A percentile compares a stretch with the other conserved stretches of the same genome.
Evolutionary conservation across 1,140 invertebrate genomes (phyloP).

Genomic region (Drosophila mayri): DNA sequence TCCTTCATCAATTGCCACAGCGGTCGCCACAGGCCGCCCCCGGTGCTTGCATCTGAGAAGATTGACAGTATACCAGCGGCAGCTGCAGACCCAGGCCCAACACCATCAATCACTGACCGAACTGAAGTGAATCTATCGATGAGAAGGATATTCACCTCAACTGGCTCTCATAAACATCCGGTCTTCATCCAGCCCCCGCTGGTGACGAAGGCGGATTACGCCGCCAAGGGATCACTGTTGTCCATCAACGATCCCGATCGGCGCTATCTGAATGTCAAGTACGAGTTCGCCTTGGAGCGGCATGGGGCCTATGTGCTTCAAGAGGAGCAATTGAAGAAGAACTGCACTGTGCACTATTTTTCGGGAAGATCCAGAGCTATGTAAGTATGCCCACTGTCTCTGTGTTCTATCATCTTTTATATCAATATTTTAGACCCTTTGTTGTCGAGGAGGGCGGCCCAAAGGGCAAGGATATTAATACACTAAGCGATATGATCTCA

Average conservation of each 20-base stretch:
- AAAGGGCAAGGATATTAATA: neutral
- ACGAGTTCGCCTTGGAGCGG: conserved; percentile 53
- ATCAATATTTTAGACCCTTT: neutral
- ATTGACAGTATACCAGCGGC: neutral
- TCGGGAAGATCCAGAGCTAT: conserved; percentile 34
- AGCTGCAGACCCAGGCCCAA: neutral
- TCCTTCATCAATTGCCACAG: conserved; percentile 12
- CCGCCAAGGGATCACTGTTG: conserved; percentile 34
- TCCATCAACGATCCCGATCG: conserved; percentile 21
- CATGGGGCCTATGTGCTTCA: conserved; percentile 21
- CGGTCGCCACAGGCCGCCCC: conserved; percentile 3
- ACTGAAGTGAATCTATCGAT: conserved; percentile 9
- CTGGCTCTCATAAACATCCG: conserved; percentile 29
- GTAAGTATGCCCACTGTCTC: neutral
- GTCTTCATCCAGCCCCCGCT: conserved; percentile 34
- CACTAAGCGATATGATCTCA: neutral
- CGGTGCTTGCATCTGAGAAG: neutral
- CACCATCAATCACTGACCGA: neutral
- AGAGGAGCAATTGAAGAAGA: neutral
- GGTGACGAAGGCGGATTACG: conserved; percentile 51
- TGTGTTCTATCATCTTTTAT: too few species aligned
- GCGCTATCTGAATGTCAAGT: conserved; percentile 54
- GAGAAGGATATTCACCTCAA: conserved; percentile 39
- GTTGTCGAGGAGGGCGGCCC: neutral
- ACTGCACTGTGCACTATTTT: conserved; percentile 10